These are phyloP conservation scores for Engraulis encrasicolus DNA, from an alignment of 2,113 vertebrate genomes.

Conservation along the genomic window DNA sequence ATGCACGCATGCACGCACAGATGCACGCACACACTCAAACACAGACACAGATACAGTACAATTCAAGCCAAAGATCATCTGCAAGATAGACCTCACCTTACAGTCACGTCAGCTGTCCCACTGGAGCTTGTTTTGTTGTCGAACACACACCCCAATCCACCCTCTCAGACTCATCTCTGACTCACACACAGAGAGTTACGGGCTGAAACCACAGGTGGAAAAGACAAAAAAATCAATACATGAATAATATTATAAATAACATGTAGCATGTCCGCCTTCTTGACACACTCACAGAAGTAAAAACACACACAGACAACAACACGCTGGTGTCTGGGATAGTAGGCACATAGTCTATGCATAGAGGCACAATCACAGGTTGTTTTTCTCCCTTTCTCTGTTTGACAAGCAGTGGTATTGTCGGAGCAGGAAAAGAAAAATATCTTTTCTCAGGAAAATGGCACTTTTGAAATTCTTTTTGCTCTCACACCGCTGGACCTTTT, in stretches of 20 bases:
- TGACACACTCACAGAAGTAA: background rate
- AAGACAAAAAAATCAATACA: conserved; percentile 43
- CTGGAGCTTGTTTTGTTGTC: background rate
- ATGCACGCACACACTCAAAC: too few species aligned
- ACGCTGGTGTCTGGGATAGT: background rate
- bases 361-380: too few species aligned
- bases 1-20: too few species aligned
- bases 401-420: too few species aligned
- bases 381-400: too few species aligned
- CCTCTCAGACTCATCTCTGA: background rate
- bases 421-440: too few species aligned
- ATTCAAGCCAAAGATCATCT: conserved; percentile 87
- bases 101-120: background rate
- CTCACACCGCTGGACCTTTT: too few species aligned
- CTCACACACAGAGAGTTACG: background rate
- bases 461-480: too few species aligned
- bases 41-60: too few species aligned
- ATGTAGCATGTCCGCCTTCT: background rate
- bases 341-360: background rate
- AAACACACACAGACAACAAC: background rate
- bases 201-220: background rate
- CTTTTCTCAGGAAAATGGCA: too few species aligned
- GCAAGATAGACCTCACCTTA: too few species aligned
- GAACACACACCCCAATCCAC: background rate
- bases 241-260: conserved; percentile 35